Conservation (phyloP, 2,888 invertebrate species). For the Pollenia angustigena region DNA sequence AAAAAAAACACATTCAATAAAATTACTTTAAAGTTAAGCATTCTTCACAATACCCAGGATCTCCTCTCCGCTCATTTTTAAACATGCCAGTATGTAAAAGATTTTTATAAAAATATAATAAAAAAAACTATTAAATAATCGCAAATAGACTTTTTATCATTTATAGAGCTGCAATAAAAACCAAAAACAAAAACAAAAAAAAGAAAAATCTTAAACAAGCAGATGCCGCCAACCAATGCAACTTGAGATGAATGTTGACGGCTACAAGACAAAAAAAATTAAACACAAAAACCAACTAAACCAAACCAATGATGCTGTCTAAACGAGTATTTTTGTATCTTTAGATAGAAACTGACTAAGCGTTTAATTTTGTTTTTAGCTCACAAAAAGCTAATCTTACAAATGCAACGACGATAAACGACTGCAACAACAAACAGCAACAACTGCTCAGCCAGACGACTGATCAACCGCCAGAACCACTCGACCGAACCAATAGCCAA, state of each 20-base stretch:
- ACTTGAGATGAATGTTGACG: constrained; percentile 70
- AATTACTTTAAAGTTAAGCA: constrained; percentile 41
- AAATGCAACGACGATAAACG: constrained; percentile 70
- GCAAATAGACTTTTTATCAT: constrained; percentile 68
- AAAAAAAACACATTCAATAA: constrained; percentile 39
- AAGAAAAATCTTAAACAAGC: constrained; percentile 41
- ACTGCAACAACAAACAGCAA: constrained; percentile 40
- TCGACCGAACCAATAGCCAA: constrained; percentile 16
- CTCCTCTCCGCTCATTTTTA: neutral
- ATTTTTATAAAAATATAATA: constrained; percentile 17
- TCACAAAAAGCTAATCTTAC: constrained; percentile 71
- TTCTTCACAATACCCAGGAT: neutral
- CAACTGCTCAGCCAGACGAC: constrained; percentile 29
- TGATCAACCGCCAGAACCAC: constrained; percentile 43
- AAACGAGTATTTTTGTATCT: constrained; percentile 53
- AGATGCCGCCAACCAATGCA: constrained; percentile 69
- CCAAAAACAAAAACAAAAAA: constrained; percentile 1
- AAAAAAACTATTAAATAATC: constrained; percentile 57
- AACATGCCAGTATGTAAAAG: constrained; percentile 5
- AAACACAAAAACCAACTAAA: constrained; percentile 28
- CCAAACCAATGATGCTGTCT: constrained; percentile 59
- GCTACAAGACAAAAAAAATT: constrained; percentile 33
- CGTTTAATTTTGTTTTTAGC: constrained; percentile 71
- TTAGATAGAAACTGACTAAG: constrained; percentile 71
- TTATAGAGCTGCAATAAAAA: constrained; percentile 57